Evolutionary conservation across 2,888 invertebrate species (phyloP).

Genomic region (Uloborus plumipes): DNA sequence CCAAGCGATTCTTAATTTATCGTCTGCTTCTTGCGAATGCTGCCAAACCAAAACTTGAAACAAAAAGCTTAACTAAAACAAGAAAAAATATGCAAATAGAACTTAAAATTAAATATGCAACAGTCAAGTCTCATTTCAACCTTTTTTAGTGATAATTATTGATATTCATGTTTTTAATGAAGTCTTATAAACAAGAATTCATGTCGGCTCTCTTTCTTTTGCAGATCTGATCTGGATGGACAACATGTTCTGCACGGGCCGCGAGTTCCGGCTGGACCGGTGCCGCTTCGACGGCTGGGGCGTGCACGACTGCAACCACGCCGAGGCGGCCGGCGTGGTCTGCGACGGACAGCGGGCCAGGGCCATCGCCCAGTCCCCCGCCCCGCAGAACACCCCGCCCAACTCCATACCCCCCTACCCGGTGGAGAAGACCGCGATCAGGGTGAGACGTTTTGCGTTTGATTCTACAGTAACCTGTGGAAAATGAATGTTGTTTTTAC

Average conservation of each 20-base stretch:
- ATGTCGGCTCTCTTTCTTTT: conserved; percentile 16
- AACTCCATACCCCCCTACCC: conserved; percentile 67
- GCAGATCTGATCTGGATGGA: conserved; percentile 85
- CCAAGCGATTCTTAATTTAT: no score
- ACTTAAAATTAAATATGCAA: no score
- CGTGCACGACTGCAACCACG: conserved; percentile 81
- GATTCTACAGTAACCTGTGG: no score
- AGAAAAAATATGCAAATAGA: no score
- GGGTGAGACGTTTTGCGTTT: conserved; percentile 1
- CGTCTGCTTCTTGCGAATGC: no score
- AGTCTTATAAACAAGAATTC: neutral
- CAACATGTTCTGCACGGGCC: conserved; percentile 87
- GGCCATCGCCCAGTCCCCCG: conserved; percentile 49
- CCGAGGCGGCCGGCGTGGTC: conserved; percentile 88
- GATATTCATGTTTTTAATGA: neutral
- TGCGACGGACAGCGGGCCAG: conserved; percentile 73
- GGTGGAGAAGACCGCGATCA: conserved; percentile 46
- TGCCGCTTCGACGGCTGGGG: conserved; percentile 90
- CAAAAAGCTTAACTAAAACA: no score
- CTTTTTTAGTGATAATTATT: neutral
- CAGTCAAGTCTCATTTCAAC: no score
- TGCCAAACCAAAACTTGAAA: no score
- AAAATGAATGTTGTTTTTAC: no score
- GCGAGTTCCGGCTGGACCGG: conserved; percentile 80
- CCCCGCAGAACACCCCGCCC: conserved; percentile 69